Evolutionary conservation across 64 coral and sea anemone species (phyloP), one percentile per base, ranked within the genome.

Genomic region (Acropora yongei): DNA sequence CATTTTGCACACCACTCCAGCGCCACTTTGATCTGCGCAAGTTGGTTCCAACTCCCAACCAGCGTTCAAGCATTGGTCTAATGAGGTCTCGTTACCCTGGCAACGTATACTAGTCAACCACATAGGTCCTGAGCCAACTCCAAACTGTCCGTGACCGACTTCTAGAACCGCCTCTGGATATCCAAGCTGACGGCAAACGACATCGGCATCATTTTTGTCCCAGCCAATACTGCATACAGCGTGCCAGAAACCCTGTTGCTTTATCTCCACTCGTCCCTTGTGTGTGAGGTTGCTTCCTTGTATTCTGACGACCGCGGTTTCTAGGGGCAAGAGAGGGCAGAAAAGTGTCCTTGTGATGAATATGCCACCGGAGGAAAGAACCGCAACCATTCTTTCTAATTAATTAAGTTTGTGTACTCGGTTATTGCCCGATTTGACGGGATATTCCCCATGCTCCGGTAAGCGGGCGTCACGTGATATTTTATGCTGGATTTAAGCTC

Each of bases 121-220:
- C 82, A 72, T 85, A n/a, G 82, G 82, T 71, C 82, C 63, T 49
- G 82, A 49, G 4, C 61, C 44, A 71, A 68, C 44, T 71, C 82
- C 82, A 49, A 85, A 85, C 17, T 85, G 82, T 2, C 65, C 82
- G 17, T 85, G 82, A 0, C 43, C 82, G 10, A 85, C 61, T 72
- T 85, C 82, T 42, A 85, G 11, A n/a, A 85, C 65, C 47, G 82
- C 82, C 44, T 48, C 72, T 1, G 50, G 10, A 57, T 58, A 88
- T 75, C 86, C 86, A 8, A 88, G 19, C 86, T 88, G 86, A 44
- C 86, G 86, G 75, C 86, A 88, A 42, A 88, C 86, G 7, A 88
- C 86, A 60, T 88, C 75, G 14, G 86, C 86, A 49, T 88, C 86
- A 18, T 47, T 47, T 75, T 60, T 88, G 9, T 88, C 73, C 72